Percentiles rank a stretch among this genome's conserved stretches.
Conservation (phyloP, 2,888 invertebrate genomes). For the Dasypolia templi region DNA sequence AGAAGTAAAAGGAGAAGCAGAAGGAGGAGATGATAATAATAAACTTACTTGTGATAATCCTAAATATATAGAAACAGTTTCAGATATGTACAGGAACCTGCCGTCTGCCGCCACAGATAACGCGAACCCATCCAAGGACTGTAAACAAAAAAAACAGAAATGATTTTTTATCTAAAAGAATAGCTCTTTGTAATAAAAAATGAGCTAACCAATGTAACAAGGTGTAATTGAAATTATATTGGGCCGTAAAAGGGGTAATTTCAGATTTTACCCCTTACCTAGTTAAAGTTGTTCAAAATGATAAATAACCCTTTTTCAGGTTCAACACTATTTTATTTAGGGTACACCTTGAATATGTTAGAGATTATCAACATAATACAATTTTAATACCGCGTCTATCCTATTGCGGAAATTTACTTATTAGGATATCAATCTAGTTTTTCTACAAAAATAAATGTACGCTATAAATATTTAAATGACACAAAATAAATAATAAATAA, state of each 20-base stretch:
- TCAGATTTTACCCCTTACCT: no score
- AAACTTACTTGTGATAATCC: constrained; percentile 98
- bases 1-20: background rate
- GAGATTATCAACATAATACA: background rate
- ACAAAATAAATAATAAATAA: background rate
- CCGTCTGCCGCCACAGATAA: constrained; percentile 98
- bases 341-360: background rate
- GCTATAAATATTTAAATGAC: background rate
- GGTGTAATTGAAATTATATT: background rate
- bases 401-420: background rate
- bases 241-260: background rate
- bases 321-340: background rate
- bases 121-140: constrained; percentile 99
- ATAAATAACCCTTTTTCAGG: background rate
- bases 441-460: background rate
- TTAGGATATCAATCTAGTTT: background rate
- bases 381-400: background rate
- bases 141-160: constrained; percentile 82
- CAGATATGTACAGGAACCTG: constrained; percentile 99
- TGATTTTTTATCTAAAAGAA: background rate
- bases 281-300: background rate
- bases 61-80: constrained; percentile 99
- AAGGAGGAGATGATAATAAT: background rate
- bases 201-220: background rate
- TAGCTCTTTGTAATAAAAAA: background rate